Percentiles rank a stretch among this genome's conserved stretches.
These are phyloP conservation scores for Antechinus stuartii DNA, from an alignment of 2,113 vertebrate species.

Conservation along the genomic window DNA sequence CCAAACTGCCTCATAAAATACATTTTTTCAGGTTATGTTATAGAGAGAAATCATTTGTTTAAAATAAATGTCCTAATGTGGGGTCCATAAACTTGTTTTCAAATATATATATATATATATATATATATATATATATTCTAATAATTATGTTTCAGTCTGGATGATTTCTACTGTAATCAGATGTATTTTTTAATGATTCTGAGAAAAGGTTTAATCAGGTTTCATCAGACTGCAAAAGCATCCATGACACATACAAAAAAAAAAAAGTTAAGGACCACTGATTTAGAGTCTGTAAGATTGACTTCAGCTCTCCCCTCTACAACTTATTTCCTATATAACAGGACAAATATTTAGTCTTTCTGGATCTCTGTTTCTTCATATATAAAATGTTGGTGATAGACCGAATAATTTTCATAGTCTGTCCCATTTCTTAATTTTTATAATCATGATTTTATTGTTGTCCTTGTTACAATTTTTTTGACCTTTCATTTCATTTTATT, in stretches of 20 bases:
- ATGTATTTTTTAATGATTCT: background rate
- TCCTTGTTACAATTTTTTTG: background rate
- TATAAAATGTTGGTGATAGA: background rate
- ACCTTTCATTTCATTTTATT: background rate
- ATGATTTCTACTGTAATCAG: background rate
- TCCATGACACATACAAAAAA: background rate
- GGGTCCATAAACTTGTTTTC: background rate
- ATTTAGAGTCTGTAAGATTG: background rate
- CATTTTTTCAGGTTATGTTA: background rate
- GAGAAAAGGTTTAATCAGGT: background rate
- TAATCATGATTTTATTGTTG: background rate
- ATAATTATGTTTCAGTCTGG: background rate
- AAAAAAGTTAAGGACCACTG: background rate
- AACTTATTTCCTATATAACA: background rate
- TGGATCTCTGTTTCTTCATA: background rate
- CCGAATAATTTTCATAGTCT: background rate
- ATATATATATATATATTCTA: background rate
- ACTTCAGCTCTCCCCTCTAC: background rate
- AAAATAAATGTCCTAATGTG: background rate
- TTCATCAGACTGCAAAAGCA: background rate
- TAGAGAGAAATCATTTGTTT: background rate
- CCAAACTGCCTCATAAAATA: background rate
- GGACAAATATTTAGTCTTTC: background rate
- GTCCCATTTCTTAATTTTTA: background rate
- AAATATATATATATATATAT: background rate